Percentiles rank a stretch among this genome's conserved stretches.
Evolutionary conservation across 2,113 vertebrate genomes (phyloP).

Genomic region (Tretioscincus oriximinensis): DNA sequence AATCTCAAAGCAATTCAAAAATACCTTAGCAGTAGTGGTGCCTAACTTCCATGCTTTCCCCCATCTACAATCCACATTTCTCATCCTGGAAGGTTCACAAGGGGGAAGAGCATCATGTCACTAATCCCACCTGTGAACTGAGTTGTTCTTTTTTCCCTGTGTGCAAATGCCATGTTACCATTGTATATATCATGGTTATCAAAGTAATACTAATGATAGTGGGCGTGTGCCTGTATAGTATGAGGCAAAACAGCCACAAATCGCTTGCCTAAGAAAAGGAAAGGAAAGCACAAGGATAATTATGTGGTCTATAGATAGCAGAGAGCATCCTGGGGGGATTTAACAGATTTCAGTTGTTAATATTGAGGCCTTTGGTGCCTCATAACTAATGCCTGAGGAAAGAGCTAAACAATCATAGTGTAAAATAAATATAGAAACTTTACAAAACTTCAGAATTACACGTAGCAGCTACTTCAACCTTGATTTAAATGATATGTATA

Average conservation of each 20-base stretch:
- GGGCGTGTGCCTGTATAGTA: not conserved
- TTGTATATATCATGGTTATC: not conserved
- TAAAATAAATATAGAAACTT: not conserved
- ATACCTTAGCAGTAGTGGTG: too few relatives aligned
- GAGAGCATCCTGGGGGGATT: not conserved
- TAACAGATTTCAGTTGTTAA: not conserved
- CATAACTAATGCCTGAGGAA: not conserved
- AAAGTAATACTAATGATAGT: not conserved
- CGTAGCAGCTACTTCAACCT: conserved; percentile 13
- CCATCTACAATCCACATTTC: too few relatives aligned
- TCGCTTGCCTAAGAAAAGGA: too few relatives aligned
- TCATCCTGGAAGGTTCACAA: too few relatives aligned
- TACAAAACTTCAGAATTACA: conserved; percentile 8
- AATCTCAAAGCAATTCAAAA: not conserved
- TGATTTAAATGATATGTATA: not conserved
- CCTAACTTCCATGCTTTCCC: too few relatives aligned
- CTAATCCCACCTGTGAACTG: too few relatives aligned
- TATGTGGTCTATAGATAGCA: not conserved
- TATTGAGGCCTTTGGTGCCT: not conserved
- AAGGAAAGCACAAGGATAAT: not conserved
- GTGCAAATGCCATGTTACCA: not conserved
- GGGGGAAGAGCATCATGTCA: too few relatives aligned
- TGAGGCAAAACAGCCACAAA: not conserved
- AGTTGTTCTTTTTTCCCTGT: too few relatives aligned
- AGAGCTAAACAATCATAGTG: not conserved